phyloP scores from a whole-genome alignment of 2,113 vertebrate species.

The Lycaon pictus region DNA sequence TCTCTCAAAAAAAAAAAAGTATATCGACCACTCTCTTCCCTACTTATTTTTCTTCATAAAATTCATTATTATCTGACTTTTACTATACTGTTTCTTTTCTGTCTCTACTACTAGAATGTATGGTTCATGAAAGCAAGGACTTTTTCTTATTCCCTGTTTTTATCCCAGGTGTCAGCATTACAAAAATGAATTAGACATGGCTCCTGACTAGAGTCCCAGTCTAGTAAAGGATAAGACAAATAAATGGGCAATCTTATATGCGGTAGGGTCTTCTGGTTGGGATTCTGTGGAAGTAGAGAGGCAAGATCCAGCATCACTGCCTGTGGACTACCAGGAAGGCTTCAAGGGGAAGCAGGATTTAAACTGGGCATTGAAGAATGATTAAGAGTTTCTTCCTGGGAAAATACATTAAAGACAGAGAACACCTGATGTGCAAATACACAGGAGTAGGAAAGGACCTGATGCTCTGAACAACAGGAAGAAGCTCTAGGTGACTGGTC shows the following conservation, averaged over 20 bases:
- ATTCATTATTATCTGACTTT: neutral
- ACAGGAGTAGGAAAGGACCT: neutral
- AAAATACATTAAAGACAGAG: neutral
- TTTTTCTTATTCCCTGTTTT: neutral
- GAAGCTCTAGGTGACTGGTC: neutral
- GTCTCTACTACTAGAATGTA: neutral
- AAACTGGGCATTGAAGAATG: neutral
- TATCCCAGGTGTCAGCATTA: neutral
- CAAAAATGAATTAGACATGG: neutral
- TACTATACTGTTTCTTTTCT: neutral
- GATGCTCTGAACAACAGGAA: neutral
- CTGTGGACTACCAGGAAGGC: neutral
- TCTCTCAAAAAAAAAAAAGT: neutral
- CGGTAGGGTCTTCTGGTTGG: neutral
- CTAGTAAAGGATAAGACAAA: neutral
- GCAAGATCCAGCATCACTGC: neutral
- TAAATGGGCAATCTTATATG: neutral
- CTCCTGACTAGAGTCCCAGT: neutral
- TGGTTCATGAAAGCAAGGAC: neutral
- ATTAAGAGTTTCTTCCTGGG: neutral
- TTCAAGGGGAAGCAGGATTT: neutral
- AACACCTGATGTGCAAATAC: neutral
- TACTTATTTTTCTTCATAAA: neutral
- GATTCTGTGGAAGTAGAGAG: neutral
- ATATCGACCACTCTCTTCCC: neutral